These are phyloP conservation scores for Seriola aureovittata DNA, from an alignment of 2,113 vertebrate species.

Conservation along the genomic window DNA sequence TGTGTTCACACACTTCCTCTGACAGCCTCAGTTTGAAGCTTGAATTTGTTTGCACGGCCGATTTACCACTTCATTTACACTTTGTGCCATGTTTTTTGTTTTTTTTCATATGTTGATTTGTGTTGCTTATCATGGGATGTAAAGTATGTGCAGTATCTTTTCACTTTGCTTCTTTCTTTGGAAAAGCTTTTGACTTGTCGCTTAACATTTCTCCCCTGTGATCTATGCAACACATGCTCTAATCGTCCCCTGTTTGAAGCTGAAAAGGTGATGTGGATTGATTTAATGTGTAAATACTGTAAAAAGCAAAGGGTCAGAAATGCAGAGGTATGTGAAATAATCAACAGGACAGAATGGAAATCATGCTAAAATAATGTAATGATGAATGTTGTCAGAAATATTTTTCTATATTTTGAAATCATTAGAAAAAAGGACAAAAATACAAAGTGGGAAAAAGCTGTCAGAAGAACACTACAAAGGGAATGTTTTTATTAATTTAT, in stretches of 20 bases:
- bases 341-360: constrained; percentile 73
- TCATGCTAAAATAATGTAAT: constrained; percentile 67
- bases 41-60: constrained; percentile 10
- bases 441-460: constrained; percentile 72
- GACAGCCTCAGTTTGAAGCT: background rate
- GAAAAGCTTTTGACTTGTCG: background rate
- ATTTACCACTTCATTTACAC: background rate
- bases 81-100: constrained; percentile 42
- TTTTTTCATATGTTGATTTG: constrained; percentile 22
- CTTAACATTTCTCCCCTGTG: constrained; percentile 61
- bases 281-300: constrained; percentile 77
- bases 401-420: constrained; percentile 87
- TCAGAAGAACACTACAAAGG: constrained; percentile 85
- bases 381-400: constrained; percentile 86
- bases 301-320: constrained; percentile 52
- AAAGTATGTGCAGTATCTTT: background rate
- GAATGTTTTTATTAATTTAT: constrained; percentile 90
- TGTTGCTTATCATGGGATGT: constrained; percentile 23
- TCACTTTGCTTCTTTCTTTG: constrained; percentile 2
- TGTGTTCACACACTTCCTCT: background rate
- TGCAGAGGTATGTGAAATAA: constrained; percentile 59
- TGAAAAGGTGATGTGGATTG: constrained; percentile 61
- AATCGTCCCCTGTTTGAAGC: constrained; percentile 60
- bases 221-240: constrained; percentile 86
- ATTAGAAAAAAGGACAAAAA: constrained; percentile 59